A percentile compares a stretch with the other conserved stretches of the same genome.
phyloP scores from a whole-genome alignment of 2,797 vertebrate species.

The Tauraco hartlaubi region DNA sequence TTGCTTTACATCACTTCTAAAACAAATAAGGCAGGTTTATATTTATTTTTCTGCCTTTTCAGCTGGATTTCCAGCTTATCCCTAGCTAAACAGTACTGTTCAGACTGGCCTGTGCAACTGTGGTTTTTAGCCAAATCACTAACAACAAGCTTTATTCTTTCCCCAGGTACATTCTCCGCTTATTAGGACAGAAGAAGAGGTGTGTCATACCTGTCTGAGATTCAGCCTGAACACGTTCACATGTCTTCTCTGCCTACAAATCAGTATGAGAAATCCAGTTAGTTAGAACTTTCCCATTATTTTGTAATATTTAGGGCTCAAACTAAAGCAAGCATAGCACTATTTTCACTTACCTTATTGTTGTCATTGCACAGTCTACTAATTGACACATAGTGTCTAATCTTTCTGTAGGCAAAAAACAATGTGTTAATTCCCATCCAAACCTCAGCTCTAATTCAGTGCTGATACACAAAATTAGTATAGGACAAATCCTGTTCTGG shows the following conservation, averaged over 20 bases:
- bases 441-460: neutral
- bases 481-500: neutral
- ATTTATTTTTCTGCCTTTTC: neutral
- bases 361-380: slow-evolving; percentile 95
- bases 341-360: slow-evolving; percentile 89
- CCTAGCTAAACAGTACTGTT: neutral
- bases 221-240: slow-evolving; percentile 92
- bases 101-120: neutral
- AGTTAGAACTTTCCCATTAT: slow-evolving; percentile 15
- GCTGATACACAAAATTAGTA: neutral
- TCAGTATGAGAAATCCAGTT: slow-evolving; percentile 41
- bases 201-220: slow-evolving; percentile 89
- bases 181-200: neutral
- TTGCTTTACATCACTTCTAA: neutral
- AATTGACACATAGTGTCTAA: slow-evolving; percentile 99
- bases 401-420: slow-evolving; percentile 89
- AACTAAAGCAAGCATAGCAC: neutral
- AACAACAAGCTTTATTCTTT: neutral
- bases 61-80: neutral
- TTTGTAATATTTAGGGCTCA: neutral
- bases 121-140: neutral
- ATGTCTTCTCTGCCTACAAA: slow-evolving; percentile 88
- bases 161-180: neutral
- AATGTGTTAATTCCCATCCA: slow-evolving; percentile 51
- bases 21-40: neutral